phyloP scores from a whole-genome alignment of 2,888 invertebrate genomes.

The Synergus laeviventris region DNA sequence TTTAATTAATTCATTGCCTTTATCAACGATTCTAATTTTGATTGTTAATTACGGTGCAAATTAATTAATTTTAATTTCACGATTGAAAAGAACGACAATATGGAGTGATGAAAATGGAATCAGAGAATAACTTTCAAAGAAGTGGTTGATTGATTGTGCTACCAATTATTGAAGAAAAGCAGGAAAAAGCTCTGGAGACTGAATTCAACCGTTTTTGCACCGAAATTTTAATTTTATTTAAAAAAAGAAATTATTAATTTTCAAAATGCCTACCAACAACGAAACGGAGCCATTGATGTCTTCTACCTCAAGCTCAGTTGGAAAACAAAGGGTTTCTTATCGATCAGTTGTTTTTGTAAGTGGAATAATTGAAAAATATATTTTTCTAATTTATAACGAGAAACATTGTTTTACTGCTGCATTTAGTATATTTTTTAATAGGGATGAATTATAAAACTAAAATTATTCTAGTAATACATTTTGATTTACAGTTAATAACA shows the following conservation, averaged over 20 bases:
- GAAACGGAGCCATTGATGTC: conserved; percentile 66
- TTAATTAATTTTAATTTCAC: background rate
- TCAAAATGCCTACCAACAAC: conserved; percentile 64
- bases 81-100: background rate
- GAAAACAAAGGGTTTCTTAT: conserved; percentile 59
- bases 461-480: background rate
- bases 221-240: background rate
- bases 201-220: background rate
- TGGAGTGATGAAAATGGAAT: background rate
- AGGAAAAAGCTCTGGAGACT: background rate
- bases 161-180: background rate
- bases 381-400: conserved; percentile 13
- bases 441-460: background rate
- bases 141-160: background rate
- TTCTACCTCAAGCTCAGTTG: conserved; percentile 48
- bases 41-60: background rate
- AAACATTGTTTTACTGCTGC: background rate
- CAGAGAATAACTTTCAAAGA: background rate
- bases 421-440: background rate
- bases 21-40: background rate
- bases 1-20: background rate
- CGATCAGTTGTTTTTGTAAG: conserved; percentile 64
- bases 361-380: conserved; percentile 23
- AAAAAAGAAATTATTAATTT: background rate
- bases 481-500: background rate